phyloP scores from a whole-genome alignment of 2,888 invertebrate genomes.

The Eilema griseolum region DNA sequence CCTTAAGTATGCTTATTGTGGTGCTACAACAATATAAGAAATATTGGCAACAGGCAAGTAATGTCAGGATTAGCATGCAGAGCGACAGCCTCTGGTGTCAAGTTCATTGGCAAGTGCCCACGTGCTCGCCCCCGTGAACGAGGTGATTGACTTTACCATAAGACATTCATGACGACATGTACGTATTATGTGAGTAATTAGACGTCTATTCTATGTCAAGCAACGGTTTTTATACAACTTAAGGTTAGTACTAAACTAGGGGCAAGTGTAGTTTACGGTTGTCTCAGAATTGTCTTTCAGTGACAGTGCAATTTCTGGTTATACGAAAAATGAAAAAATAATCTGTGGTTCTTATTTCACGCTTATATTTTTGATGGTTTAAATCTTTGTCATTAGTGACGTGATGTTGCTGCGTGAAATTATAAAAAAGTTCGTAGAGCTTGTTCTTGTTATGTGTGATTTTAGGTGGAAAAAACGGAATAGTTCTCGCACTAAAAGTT shows the following conservation, averaged over 20 bases:
- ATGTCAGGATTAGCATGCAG: constrained; percentile 71
- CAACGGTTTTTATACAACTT: constrained; percentile 47
- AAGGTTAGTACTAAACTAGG: constrained; percentile 31
- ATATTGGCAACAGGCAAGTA: constrained; percentile 39
- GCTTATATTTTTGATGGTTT: too few species aligned
- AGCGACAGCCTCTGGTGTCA: constrained; percentile 64
- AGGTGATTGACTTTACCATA: constrained; percentile 79
- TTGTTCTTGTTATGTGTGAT: neutral
- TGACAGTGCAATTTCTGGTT: neutral
- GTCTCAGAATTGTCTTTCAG: neutral
- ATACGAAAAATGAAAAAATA: neutral
- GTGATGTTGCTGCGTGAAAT: neutral
- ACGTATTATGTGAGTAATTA: constrained; percentile 66
- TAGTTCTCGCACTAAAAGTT: too few species aligned
- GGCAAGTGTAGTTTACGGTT: constrained; percentile 4
- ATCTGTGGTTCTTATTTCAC: too few species aligned
- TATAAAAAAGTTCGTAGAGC: neutral
- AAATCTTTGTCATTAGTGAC: neutral
- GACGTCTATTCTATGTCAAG: constrained; percentile 53
- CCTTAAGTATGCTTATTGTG: neutral
- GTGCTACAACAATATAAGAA: constrained; percentile 31
- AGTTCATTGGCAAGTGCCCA: constrained; percentile 83
- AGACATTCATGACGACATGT: constrained; percentile 61
- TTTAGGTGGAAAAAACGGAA: neutral
- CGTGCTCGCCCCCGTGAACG: constrained; percentile 74